phyloP scores from a whole-genome alignment of 2,113 vertebrate genomes.

The Alligator sinensis region DNA sequence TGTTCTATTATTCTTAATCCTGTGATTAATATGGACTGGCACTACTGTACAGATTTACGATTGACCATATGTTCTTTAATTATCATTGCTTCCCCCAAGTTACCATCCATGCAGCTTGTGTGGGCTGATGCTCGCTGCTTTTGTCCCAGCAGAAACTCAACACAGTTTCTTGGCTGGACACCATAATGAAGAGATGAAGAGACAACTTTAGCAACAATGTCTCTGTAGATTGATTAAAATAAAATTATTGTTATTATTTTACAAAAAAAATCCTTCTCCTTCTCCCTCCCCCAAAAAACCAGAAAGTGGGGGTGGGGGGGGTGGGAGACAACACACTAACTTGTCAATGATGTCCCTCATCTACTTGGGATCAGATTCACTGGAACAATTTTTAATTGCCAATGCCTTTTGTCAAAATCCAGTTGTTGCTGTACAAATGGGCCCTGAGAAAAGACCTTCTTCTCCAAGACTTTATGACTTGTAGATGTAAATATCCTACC shows the following conservation, averaged over 20 bases:
- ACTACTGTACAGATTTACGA: conserved; percentile 83
- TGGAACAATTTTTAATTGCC: conserved; percentile 61
- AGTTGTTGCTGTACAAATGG: conserved; percentile 50
- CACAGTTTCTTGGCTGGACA: conserved; percentile 71
- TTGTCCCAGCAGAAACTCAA: conserved; percentile 50
- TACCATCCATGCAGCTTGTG: conserved; percentile 60
- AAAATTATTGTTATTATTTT: conserved; percentile 31
- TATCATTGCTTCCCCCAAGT: conserved; percentile 63
- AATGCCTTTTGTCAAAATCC: conserved; percentile 54
- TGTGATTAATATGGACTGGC: conserved; percentile 76
- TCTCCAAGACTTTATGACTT: conserved; percentile 40
- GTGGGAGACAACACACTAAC: neutral
- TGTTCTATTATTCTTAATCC: conserved; percentile 76
- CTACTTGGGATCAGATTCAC: conserved; percentile 36
- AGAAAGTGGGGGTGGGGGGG: neutral
- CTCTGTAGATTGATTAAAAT: conserved; percentile 61
- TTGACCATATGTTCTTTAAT: conserved; percentile 80
- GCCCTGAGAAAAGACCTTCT: conserved; percentile 1
- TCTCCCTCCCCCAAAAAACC: no score
- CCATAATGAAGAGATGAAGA: conserved; percentile 21
- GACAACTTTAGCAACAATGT: conserved; percentile 30
- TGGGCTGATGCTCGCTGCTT: conserved; percentile 20
- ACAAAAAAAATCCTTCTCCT: neutral
- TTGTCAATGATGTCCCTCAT: conserved; percentile 35
- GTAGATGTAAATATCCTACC: conserved; percentile 16